Percentiles rank a stretch among this genome's conserved stretches.
Conservation (phyloP, 2,797 vertebrate species). For the Sylvia borin region DNA sequence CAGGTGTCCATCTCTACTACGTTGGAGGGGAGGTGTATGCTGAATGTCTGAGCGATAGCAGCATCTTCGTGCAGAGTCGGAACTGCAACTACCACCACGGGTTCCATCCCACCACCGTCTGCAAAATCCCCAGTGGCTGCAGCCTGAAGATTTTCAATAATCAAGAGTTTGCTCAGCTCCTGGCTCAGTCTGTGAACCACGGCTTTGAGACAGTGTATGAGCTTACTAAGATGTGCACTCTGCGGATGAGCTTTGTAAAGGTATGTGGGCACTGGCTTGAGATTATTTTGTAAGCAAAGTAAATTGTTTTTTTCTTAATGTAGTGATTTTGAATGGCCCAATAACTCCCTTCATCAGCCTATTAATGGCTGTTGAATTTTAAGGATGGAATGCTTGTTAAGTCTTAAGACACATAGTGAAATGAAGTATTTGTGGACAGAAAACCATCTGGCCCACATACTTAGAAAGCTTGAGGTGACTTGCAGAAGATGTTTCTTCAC, state of each 20-base stretch:
- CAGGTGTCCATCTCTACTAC: slow-evolving; percentile 94
- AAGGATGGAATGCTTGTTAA: not conserved
- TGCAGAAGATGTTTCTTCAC: not conserved
- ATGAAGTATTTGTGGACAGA: not conserved
- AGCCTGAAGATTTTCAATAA: slow-evolving; percentile 98
- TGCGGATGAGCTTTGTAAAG: slow-evolving; percentile 98
- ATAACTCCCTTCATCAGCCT: not conserved
- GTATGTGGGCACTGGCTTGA: slow-evolving; percentile 60
- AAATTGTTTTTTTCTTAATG: not conserved
- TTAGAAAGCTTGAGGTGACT: not conserved
- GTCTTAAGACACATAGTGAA: not conserved
- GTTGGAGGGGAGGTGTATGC: slow-evolving; percentile 96
- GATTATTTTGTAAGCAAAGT: not conserved
- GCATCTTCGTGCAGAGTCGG: slow-evolving; percentile 96
- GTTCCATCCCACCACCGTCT: slow-evolving; percentile 95
- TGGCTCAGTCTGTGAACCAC: slow-evolving; percentile 96
- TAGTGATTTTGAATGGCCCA: not conserved
- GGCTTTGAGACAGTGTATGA: slow-evolving; percentile 97
- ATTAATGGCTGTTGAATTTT: not conserved
- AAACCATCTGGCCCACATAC: not conserved
- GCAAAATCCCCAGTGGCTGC: slow-evolving; percentile 96
- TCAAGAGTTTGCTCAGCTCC: slow-evolving; percentile 93
- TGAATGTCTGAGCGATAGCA: slow-evolving; percentile 95
- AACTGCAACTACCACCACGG: slow-evolving; percentile 98
- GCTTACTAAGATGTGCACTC: slow-evolving; percentile 98